Conservation (phyloP, 2,888 invertebrate genomes). For the Baccha elongata region DNA sequence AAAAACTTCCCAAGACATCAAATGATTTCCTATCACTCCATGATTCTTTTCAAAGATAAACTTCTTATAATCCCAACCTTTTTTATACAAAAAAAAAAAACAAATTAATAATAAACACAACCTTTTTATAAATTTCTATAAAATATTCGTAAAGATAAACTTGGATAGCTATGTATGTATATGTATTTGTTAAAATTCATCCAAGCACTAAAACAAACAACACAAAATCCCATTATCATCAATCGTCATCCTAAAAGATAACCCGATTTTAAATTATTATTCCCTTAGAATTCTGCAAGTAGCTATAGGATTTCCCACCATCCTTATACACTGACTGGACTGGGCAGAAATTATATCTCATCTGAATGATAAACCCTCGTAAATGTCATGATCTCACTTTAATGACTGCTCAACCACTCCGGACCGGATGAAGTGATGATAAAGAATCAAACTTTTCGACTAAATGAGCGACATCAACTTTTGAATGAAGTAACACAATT, state of each 20-base stretch:
- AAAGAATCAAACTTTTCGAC: slow-evolving; percentile 22
- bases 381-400: slow-evolving; percentile 60
- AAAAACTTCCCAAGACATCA: not conserved
- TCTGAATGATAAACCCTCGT: slow-evolving; percentile 53
- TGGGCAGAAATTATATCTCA: not conserved
- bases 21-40: not conserved
- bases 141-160: slow-evolving; percentile 17
- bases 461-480: slow-evolving; percentile 10
- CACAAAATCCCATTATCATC: slow-evolving; percentile 16
- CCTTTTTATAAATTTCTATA: slow-evolving; percentile 31
- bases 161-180: not conserved
- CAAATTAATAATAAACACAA: slow-evolving; percentile 29
- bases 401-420: slow-evolving; percentile 19
- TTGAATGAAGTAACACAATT: slow-evolving; percentile 33
- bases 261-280: slow-evolving; percentile 37
- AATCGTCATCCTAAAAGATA: slow-evolving; percentile 24
- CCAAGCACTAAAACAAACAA: slow-evolving; percentile 42
- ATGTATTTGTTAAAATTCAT: slow-evolving; percentile 30
- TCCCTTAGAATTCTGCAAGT: not conserved
- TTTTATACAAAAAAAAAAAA: not conserved
- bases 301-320: not conserved
- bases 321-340: not conserved
- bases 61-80: not conserved
- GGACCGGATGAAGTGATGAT: slow-evolving; percentile 10
- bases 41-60: not conserved